A percentile compares a stretch with the other conserved stretches of the same genome.
These are phyloP conservation scores for Buphagus erythrorhynchus DNA, from an alignment of 2,797 vertebrate genomes.

Conservation along the genomic window DNA sequence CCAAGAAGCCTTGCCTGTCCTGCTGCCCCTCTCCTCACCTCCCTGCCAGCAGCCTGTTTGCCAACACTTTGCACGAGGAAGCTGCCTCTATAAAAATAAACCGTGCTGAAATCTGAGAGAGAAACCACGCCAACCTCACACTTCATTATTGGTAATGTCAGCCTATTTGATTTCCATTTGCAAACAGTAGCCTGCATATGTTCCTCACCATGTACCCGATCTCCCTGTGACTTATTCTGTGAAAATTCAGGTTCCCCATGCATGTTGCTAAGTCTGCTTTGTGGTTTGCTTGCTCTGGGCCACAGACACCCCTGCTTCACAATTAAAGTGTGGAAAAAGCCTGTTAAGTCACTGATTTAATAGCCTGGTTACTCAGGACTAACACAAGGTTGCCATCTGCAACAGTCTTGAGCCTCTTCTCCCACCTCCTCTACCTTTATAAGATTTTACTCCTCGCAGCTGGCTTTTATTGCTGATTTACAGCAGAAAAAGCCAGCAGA, in stretches of 20 bases:
- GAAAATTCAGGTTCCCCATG: not conserved
- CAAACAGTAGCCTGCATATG: conserved; percentile 5
- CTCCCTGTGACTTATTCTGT: not conserved
- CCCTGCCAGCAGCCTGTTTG: conserved; percentile 7
- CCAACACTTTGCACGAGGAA: conserved; percentile 64
- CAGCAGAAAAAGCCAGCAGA: not conserved
- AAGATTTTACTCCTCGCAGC: not conserved
- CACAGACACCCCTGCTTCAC: not conserved
- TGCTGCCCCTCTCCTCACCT: not conserved
- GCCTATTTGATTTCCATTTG: conserved; percentile 48
- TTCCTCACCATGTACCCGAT: not conserved
- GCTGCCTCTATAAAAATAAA: conserved; percentile 66
- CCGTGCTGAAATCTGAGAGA: conserved; percentile 40
- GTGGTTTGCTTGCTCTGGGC: not conserved
- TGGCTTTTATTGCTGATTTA: not conserved
- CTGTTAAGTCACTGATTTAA: not conserved
- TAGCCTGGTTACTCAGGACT: not conserved
- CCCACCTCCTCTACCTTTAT: not conserved
- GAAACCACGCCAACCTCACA: conserved; percentile 30
- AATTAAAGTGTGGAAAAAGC: conserved; percentile 8
- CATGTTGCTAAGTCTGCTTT: not conserved
- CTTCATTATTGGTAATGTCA: conserved; percentile 56
- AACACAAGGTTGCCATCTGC: not conserved
- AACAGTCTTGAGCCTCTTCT: not conserved
- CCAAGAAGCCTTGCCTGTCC: not conserved